phyloP scores from a whole-genome alignment of 2,888 invertebrate genomes.

The Erannis defoliaria region DNA sequence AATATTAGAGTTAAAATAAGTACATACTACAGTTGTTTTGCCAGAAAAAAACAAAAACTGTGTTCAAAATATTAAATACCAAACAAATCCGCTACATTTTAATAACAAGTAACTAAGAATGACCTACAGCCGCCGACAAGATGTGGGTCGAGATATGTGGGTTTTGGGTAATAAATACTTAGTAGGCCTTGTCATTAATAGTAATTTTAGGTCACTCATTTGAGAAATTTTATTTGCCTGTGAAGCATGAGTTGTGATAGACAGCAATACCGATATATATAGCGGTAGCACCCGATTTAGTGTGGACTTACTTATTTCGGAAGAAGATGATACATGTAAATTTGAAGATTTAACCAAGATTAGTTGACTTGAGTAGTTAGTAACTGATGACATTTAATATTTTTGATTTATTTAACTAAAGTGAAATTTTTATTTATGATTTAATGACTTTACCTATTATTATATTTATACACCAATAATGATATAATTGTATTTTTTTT shows the following conservation, averaged over 20 bases:
- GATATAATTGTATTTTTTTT: too few species aligned
- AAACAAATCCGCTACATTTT: slow-evolving; percentile 4
- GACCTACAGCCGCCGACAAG: slow-evolving; percentile 41
- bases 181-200: slow-evolving; percentile 10
- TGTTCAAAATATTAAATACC: neutral
- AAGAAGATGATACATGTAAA: too few species aligned
- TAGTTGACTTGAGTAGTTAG: too few species aligned
- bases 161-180: slow-evolving; percentile 22
- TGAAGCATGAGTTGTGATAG: neutral
- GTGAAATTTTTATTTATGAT: too few species aligned
- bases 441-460: too few species aligned
- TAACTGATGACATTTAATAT: too few species aligned
- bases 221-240: slow-evolving; percentile 10
- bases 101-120: slow-evolving; percentile 16
- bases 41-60: neutral
- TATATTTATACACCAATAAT: too few species aligned
- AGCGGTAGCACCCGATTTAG: neutral
- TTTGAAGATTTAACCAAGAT: too few species aligned
- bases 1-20: too few species aligned
- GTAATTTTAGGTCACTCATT: slow-evolving; percentile 12
- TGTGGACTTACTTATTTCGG: too few species aligned
- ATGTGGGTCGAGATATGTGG: slow-evolving; percentile 29
- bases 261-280: neutral
- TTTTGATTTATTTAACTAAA: too few species aligned
- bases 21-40: too few species aligned